phyloP scores from a whole-genome alignment of 2,888 invertebrate species.

The Apamea crenata region DNA sequence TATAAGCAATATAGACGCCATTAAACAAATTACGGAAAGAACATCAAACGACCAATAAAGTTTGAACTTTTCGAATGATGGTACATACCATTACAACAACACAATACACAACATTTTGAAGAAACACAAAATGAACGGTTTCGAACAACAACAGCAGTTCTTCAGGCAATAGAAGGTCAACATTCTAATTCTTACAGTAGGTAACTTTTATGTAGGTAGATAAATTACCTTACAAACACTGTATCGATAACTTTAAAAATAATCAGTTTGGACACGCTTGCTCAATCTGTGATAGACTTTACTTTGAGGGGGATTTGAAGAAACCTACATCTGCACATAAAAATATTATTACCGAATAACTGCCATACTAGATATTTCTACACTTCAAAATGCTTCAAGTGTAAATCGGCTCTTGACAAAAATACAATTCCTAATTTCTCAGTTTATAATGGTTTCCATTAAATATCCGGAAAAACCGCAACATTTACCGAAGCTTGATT shows the following conservation, averaged over 20 bases:
- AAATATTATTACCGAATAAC: neutral
- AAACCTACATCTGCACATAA: neutral
- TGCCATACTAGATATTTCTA: neutral
- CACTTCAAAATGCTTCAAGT: neutral
- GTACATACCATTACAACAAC: neutral
- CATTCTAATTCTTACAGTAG: neutral
- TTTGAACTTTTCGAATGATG: neutral
- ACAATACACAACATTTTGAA: neutral
- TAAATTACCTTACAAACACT: neutral
- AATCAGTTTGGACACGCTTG: neutral
- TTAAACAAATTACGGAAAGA: neutral
- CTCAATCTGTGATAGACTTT: neutral
- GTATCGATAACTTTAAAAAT: conserved; percentile 1
- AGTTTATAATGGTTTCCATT: neutral
- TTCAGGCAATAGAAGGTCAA: neutral
- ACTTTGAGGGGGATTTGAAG: neutral
- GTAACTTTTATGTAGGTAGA: neutral
- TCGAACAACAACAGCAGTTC: neutral
- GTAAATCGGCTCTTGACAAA: neutral
- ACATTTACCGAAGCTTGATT: neutral
- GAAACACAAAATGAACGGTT: neutral
- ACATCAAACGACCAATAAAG: neutral
- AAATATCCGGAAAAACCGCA: neutral
- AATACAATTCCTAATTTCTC: neutral
- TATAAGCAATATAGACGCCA: neutral